Percentiles rank a stretch among this genome's conserved stretches.
Evolutionary conservation across 2,888 invertebrate genomes (phyloP).

Genomic region (Phyllotreta cruciferae): DNA sequence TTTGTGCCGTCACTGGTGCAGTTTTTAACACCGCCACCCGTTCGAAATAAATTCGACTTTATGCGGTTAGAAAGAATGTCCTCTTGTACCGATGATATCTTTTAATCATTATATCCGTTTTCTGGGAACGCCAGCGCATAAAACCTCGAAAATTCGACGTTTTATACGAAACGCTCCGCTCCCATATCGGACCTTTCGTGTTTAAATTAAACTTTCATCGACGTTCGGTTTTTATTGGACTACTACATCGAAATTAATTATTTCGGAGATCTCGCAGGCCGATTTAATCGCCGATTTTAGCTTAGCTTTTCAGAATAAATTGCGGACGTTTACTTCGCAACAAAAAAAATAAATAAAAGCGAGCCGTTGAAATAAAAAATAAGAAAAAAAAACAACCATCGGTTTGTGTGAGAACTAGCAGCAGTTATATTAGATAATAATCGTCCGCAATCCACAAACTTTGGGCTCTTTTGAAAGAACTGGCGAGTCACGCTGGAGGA

Average conservation of each 20-base stretch:
- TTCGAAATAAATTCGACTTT: constrained; percentile 30
- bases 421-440: constrained; percentile 37
- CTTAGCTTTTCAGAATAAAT: no score
- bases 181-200: constrained; percentile 18
- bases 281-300: no score
- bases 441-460: constrained; percentile 26
- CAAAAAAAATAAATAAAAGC: no score
- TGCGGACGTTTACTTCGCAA: no score
- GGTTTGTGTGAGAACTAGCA: constrained; percentile 38
- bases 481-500: constrained; percentile 32
- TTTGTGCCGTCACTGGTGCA: constrained; percentile 6
- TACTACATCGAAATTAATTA: no score
- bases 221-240: background rate
- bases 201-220: constrained; percentile 14
- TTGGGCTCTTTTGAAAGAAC: constrained; percentile 34
- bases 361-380: background rate
- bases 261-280: no score
- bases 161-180: constrained; percentile 18
- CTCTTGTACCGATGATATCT: constrained; percentile 25
- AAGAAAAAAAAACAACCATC: constrained; percentile 19
- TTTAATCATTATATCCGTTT: constrained; percentile 29
- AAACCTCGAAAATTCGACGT: constrained; percentile 19
- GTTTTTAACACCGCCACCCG: constrained; percentile 22
- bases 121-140: constrained; percentile 22
- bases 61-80: constrained; percentile 29